phyloP scores from a whole-genome alignment of 2,113 vertebrate species.

The Azemiops feae region DNA sequence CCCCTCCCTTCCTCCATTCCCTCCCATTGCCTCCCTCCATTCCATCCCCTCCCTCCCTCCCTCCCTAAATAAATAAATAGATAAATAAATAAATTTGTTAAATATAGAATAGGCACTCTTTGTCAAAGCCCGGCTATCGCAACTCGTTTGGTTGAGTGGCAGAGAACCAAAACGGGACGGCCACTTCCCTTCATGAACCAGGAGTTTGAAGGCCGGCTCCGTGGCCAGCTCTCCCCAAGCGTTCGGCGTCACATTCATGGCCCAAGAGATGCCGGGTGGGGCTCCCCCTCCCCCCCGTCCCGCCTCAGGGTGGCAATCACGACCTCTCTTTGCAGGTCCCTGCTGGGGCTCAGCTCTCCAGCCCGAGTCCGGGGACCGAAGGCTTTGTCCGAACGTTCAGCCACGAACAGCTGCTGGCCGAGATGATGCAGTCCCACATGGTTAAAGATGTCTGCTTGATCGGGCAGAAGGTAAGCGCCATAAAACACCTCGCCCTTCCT shows the following conservation, averaged over 20 bases:
- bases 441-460: slow-evolving; percentile 95
- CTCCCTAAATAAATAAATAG: no score
- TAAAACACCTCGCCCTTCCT: not conserved
- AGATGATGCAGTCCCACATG: slow-evolving; percentile 96
- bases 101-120: not conserved
- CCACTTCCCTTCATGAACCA: not conserved
- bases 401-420: slow-evolving; percentile 84
- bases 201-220: not conserved
- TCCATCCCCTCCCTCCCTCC: not conserved
- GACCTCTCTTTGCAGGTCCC: slow-evolving; percentile 76
- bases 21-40: no score
- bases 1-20: no score
- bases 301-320: not conserved
- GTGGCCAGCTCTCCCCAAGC: not conserved
- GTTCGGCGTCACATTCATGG: not conserved
- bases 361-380: slow-evolving; percentile 61
- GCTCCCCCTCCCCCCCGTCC: not conserved
- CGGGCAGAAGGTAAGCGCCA: slow-evolving; percentile 87
- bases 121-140: not conserved
- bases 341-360: slow-evolving; percentile 72
- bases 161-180: not conserved
- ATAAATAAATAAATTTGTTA: not conserved
- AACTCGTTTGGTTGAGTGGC: not conserved
- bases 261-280: not conserved
- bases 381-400: slow-evolving; percentile 84